Evolutionary conservation across 2,113 vertebrate species (phyloP).

Genomic region (Varanus komodoensis): DNA sequence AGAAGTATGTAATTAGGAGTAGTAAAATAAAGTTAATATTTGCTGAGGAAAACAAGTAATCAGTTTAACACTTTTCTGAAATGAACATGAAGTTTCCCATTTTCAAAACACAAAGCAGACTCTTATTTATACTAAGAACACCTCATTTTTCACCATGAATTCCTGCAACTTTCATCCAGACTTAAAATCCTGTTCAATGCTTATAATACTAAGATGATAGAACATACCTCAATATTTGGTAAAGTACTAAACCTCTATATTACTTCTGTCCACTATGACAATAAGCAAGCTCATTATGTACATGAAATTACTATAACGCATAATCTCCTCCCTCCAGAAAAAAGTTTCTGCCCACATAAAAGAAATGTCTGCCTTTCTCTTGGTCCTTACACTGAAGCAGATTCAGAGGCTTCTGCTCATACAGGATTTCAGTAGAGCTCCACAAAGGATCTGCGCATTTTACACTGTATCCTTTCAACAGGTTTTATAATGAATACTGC

Average conservation of each 20-base stretch:
- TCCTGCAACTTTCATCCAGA: not conserved
- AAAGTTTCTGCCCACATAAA: not conserved
- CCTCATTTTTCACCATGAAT: not conserved
- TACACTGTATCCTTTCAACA: not conserved
- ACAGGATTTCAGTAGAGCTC: not conserved
- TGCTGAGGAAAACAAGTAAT: not conserved
- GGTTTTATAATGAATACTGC: not conserved
- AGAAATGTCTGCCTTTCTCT: not conserved
- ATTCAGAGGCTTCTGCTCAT: not conserved
- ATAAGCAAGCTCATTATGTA: not conserved
- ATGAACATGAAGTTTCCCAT: not conserved
- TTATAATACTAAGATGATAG: not conserved
- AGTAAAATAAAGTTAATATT: conserved; percentile 10
- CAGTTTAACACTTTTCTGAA: not conserved
- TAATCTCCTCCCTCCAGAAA: not conserved
- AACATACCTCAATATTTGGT: not conserved
- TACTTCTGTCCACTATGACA: not conserved
- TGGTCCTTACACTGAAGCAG: not conserved
- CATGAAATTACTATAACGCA: not conserved
- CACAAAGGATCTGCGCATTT: not conserved
- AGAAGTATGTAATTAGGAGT: conserved; percentile 31
- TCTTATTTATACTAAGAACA: not conserved
- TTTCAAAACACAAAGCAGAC: not conserved
- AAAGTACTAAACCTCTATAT: not conserved
- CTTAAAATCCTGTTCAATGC: not conserved